These are phyloP conservation scores for Sturnira hondurensis DNA, from an alignment of 2,113 vertebrate genomes.

Conservation along the genomic window DNA sequence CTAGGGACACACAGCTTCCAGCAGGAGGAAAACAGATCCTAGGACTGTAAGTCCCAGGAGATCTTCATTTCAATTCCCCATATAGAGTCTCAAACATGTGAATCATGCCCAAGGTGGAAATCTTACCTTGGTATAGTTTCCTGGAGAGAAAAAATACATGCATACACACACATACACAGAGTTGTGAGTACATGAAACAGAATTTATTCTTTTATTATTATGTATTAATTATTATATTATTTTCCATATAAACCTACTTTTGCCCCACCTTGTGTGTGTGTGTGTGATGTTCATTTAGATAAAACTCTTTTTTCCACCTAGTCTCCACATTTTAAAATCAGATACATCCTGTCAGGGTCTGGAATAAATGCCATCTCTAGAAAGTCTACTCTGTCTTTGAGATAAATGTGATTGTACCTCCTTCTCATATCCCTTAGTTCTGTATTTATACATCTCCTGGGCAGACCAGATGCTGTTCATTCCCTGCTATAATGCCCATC, in stretches of 20 bases:
- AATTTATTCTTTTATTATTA: not conserved
- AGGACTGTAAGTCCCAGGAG: not conserved
- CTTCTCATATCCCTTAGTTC: not conserved
- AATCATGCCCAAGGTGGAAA: slow-evolving; percentile 17
- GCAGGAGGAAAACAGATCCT: slow-evolving; percentile 35
- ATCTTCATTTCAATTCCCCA: not conserved
- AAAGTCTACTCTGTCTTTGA: not conserved
- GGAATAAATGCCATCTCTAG: not conserved
- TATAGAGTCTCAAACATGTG: slow-evolving; percentile 9
- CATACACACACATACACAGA: not conserved
- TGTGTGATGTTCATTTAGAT: not conserved
- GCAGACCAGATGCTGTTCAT: not conserved
- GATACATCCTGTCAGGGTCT: not conserved
- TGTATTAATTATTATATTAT: not conserved
- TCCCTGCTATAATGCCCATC: not conserved
- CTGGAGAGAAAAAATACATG: not conserved
- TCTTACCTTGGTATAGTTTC: slow-evolving; percentile 17
- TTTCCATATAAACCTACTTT: not conserved
- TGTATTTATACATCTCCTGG: not conserved
- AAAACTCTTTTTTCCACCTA: not conserved
- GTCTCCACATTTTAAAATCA: not conserved
- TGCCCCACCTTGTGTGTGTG: not conserved
- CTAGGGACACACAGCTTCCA: not conserved
- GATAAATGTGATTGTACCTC: not conserved
- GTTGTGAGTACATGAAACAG: not conserved